A percentile compares a stretch with the other conserved stretches of the same genome.
Conservation (phyloP, 2,888 invertebrate genomes). For the Fragum whitleyi region DNA sequence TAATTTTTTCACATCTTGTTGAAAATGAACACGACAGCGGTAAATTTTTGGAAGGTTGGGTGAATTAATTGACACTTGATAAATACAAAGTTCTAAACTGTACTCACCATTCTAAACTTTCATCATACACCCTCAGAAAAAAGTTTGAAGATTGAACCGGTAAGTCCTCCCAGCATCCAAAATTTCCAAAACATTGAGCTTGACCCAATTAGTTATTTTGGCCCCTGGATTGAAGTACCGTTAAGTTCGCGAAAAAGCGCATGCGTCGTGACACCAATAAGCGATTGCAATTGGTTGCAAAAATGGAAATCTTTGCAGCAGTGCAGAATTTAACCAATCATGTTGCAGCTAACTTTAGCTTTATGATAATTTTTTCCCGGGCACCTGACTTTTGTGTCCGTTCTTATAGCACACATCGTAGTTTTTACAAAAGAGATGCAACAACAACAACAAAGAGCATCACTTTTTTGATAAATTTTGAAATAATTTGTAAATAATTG, state of each 20-base stretch:
- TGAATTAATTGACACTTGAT: neutral
- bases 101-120: slow-evolving; percentile 31
- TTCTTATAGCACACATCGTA: neutral
- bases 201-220: slow-evolving; percentile 66
- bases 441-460: neutral
- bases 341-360: slow-evolving; percentile 34
- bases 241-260: slow-evolving; percentile 66
- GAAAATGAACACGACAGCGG: neutral
- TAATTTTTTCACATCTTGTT: neutral
- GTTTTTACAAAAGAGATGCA: neutral
- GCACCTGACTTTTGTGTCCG: slow-evolving; percentile 32
- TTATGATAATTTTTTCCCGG: slow-evolving; percentile 61
- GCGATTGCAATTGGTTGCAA: slow-evolving; percentile 67
- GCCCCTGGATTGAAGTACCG: slow-evolving; percentile 73
- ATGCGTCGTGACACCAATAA: slow-evolving; percentile 66
- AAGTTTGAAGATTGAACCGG: slow-evolving; percentile 25
- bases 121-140: neutral
- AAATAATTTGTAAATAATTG: too few species aligned
- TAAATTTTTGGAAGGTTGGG: neutral
- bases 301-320: slow-evolving; percentile 48
- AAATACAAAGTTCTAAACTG: neutral
- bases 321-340: slow-evolving; percentile 66
- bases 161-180: slow-evolving; percentile 26
- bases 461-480: too few species aligned
- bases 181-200: slow-evolving; percentile 58